These are phyloP conservation scores for Dorcus parallelipipedus DNA, from an alignment of 2,888 invertebrate genomes.

Conservation along the genomic window DNA sequence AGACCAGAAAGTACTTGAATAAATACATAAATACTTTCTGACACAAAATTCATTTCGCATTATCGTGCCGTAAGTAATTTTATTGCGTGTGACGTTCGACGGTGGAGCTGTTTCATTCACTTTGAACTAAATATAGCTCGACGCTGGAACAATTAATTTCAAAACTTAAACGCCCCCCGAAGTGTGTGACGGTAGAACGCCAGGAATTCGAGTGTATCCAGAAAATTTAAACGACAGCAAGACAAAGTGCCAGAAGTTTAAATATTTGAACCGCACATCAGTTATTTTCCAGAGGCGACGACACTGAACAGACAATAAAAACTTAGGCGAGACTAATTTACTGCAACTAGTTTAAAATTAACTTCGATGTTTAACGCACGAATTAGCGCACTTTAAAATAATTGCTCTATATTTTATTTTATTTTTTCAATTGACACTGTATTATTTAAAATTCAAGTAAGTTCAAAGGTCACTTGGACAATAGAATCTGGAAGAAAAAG, in stretches of 20 bases:
- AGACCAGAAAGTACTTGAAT: constrained; percentile 1
- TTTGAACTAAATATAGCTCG: constrained; percentile 12
- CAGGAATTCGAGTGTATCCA: constrained; percentile 20
- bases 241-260: constrained; percentile 12
- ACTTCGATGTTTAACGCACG: constrained; percentile 13
- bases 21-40: constrained; percentile 4
- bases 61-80: constrained; percentile 9
- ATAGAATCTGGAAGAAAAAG: too few species aligned
- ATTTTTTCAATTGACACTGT: not conserved
- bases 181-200: constrained; percentile 22
- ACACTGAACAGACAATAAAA: constrained; percentile 14
- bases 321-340: constrained; percentile 19
- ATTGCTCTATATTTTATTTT: not conserved
- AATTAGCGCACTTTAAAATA: not conserved
- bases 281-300: constrained; percentile 14
- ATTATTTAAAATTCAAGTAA: not conserved
- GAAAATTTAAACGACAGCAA: constrained; percentile 14
- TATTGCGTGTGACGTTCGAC: not conserved
- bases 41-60: constrained; percentile 5
- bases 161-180: constrained; percentile 26
- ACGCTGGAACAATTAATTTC: constrained; percentile 11
- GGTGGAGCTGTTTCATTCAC: constrained; percentile 1
- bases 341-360: constrained; percentile 21
- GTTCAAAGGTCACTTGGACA: not conserved
- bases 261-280: constrained; percentile 15